Evolutionary conservation across 2,888 invertebrate species (phyloP).

Genomic region (Hanleya hanleyi): DNA sequence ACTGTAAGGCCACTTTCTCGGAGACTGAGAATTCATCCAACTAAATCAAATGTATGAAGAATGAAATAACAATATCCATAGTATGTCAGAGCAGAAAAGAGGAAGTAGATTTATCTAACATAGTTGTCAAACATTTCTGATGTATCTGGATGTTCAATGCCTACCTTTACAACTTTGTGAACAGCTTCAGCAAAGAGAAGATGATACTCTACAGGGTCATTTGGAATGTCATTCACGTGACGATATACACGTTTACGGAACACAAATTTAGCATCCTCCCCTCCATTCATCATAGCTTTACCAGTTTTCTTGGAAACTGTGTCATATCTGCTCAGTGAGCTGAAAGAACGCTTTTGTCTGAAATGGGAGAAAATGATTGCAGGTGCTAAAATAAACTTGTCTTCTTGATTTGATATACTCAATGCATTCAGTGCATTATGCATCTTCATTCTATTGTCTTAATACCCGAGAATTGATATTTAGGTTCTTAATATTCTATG

Average conservation of each 20-base stretch:
- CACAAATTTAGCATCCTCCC: conserved; percentile 80
- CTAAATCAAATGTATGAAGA: too few relatives aligned
- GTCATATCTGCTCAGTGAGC: conserved; percentile 57
- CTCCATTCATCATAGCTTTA: conserved; percentile 57
- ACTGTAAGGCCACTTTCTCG: conserved; percentile 93
- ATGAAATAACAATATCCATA: too few relatives aligned
- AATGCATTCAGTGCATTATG: too few relatives aligned
- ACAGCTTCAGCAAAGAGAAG: conserved; percentile 96
- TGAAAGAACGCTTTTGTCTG: conserved; percentile 50
- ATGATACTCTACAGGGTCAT: conserved; percentile 96
- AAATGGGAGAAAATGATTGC: too few relatives aligned
- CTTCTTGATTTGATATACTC: too few relatives aligned
- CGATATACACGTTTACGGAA: conserved; percentile 93
- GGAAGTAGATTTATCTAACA: too few relatives aligned
- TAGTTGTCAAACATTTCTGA: too few relatives aligned
- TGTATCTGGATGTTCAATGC: too few relatives aligned
- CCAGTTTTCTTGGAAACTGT: conserved; percentile 60
- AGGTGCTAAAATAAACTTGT: not conserved
- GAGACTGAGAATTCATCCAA: conserved; percentile 96
- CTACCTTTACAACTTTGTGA: conserved; percentile 91
- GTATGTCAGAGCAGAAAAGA: too few relatives aligned
- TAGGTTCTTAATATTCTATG: too few relatives aligned
- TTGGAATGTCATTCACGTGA: conserved; percentile 90
- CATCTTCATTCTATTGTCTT: too few relatives aligned
- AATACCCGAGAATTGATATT: too few relatives aligned